Percentiles rank a stretch among this genome's conserved stretches.
Conservation (phyloP, 2,888 invertebrate species). For the Pammene aurita region DNA sequence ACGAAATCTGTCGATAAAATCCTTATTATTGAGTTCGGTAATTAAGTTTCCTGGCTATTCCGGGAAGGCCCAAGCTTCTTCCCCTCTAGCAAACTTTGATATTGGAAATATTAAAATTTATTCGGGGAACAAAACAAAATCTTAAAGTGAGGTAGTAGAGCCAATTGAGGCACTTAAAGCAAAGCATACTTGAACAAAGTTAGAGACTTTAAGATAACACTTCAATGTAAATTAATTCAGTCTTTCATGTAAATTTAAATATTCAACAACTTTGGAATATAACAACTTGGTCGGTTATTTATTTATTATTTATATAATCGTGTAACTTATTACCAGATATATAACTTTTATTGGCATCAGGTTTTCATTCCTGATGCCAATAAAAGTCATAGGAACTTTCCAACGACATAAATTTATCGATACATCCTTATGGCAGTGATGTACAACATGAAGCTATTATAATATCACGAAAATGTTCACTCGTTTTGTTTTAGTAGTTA, state of each 20-base stretch:
- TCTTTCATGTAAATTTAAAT: constrained; percentile 43
- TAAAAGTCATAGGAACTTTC: no score
- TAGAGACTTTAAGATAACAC: constrained; percentile 43
- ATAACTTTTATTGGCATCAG: no score
- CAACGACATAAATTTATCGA: no score
- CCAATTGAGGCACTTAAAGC: constrained; percentile 41
- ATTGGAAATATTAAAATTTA: constrained; percentile 42
- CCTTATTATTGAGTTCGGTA: constrained; percentile 31
- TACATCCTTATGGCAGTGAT: no score
- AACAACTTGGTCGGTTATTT: constrained; percentile 39
- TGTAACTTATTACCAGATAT: no score
- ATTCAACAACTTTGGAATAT: constrained; percentile 43
- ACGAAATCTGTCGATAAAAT: constrained; percentile 25
- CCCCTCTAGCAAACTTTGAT: constrained; percentile 30
- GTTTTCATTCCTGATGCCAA: no score
- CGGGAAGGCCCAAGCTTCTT: constrained; percentile 11
- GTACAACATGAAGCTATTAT: no score
- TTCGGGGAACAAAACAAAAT: constrained; percentile 40
- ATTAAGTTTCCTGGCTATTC: constrained; percentile 32
- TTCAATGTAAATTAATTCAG: constrained; percentile 45
- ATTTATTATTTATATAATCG: no score
- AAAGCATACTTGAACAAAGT: constrained; percentile 41
- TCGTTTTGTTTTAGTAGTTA: no score
- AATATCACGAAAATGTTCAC: no score
- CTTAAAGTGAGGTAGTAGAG: constrained; percentile 39